Percentiles rank a stretch among this genome's conserved stretches.
phyloP scores from a whole-genome alignment of 2,888 invertebrate genomes.

The Phortica okadai region DNA sequence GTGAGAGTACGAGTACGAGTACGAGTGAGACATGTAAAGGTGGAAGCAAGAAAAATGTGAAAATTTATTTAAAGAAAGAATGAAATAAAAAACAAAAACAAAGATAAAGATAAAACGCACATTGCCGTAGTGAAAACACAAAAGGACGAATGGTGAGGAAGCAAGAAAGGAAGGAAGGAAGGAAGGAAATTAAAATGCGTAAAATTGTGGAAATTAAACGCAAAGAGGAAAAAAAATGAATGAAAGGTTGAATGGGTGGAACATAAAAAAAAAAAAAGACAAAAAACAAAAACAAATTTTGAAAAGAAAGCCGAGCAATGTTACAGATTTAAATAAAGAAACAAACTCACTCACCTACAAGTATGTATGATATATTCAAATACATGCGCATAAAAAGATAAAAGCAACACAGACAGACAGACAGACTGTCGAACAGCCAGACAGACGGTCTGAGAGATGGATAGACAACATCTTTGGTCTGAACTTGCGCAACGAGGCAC shows the following conservation, averaged over 20 bases:
- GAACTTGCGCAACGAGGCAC: background rate
- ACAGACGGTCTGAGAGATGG: background rate
- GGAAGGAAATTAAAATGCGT: conserved; percentile 29
- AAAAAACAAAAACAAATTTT: background rate
- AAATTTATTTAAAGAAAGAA: conserved; percentile 14
- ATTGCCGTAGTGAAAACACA: background rate
- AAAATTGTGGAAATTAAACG: conserved; percentile 60
- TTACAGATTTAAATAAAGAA: conserved; percentile 7
- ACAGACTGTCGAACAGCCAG: background rate
- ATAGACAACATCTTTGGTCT: background rate
- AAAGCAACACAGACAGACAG: background rate
- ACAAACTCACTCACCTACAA: background rate
- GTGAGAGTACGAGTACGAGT: background rate
- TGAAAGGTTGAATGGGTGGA: conserved; percentile 37
- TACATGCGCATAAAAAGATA: background rate
- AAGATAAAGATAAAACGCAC: conserved; percentile 47
- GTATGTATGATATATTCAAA: background rate
- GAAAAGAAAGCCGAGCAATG: conserved; percentile 5
- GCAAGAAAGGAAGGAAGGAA: conserved; percentile 40
- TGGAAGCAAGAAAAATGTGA: conserved; percentile 16
- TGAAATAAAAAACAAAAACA: conserved; percentile 12
- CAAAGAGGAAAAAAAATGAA: conserved; percentile 44
- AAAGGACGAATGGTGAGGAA: conserved; percentile 22
- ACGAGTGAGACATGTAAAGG: background rate
- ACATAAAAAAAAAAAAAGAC: background rate